A percentile compares a stretch with the other conserved stretches of the same genome.
Evolutionary conservation across 2,888 invertebrate species (phyloP).

Genomic region (Mesoligia furuncula): DNA sequence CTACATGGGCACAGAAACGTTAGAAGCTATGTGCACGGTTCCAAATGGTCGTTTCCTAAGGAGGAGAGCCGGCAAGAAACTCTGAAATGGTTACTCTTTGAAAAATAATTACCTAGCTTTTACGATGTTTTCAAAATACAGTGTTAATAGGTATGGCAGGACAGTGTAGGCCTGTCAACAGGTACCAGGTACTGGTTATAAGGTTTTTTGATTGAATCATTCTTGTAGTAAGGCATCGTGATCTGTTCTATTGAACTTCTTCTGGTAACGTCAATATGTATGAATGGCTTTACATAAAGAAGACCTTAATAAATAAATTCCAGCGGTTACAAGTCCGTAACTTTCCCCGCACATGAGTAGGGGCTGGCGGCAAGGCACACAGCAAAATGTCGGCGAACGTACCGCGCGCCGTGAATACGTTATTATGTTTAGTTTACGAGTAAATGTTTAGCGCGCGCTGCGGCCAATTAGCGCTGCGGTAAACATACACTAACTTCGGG

Average conservation of each 20-base stretch:
- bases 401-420: slow-evolving; percentile 74
- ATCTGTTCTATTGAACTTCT: not conserved
- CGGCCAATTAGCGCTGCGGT: slow-evolving; percentile 70
- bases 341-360: slow-evolving; percentile 46
- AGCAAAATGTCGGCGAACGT: slow-evolving; percentile 68
- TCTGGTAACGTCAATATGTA: not conserved
- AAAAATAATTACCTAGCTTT: no score
- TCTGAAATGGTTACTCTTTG: no score
- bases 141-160: no score
- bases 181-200: no score
- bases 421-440: slow-evolving; percentile 73
- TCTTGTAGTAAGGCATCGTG: not conserved
- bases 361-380: slow-evolving; percentile 47
- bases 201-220: not conserved
- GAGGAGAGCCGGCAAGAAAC: no score
- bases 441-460: slow-evolving; percentile 76
- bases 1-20: not conserved
- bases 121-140: no score
- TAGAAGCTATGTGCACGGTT: not conserved
- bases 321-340: not conserved
- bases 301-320: slow-evolving; percentile 2
- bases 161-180: no score
- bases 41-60: no score
- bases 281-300: no score
- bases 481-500: slow-evolving; percentile 56